A percentile compares a stretch with the other conserved stretches of the same genome.
phyloP scores from a whole-genome alignment of 1,140 invertebrate genomes.

The Panulirus ornatus region DNA sequence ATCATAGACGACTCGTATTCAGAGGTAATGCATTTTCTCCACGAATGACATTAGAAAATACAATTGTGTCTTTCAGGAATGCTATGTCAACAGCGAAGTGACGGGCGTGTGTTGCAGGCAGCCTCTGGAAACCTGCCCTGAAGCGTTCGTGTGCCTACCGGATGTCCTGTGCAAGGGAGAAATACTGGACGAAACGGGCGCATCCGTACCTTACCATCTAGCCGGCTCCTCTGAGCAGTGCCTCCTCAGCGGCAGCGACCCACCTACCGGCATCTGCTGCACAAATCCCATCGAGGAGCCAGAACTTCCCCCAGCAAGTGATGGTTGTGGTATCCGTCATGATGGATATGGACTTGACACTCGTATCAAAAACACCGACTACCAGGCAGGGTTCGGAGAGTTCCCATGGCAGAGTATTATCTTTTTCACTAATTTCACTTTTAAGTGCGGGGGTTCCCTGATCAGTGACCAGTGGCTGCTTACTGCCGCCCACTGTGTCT shows the following conservation, averaged over 20 bases:
- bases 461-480: slow-evolving; percentile 89
- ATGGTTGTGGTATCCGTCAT: slow-evolving; percentile 41
- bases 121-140: slow-evolving; percentile 37
- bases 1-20: too few relatives aligned
- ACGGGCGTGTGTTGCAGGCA: slow-evolving; percentile 21
- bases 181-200: neutral
- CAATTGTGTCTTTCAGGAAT: too few relatives aligned
- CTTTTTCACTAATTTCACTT: slow-evolving; percentile 92
- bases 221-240: neutral
- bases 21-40: too few relatives aligned
- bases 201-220: neutral
- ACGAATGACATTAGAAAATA: too few relatives aligned
- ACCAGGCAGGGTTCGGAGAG: slow-evolving; percentile 81
- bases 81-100: neutral
- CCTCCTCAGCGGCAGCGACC: slow-evolving; percentile 32
- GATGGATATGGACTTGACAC: slow-evolving; percentile 1
- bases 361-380: slow-evolving; percentile 66
- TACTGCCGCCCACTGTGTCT: slow-evolving; percentile 94
- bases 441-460: slow-evolving; percentile 92
- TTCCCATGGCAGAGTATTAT: slow-evolving; percentile 95
- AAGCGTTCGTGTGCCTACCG: slow-evolving; percentile 45
- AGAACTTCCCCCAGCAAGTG: neutral
- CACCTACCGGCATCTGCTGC: slow-evolving; percentile 54
- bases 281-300: too few relatives aligned
- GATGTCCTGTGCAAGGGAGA: slow-evolving; percentile 44